These are phyloP conservation scores for Heliconius nattereri DNA, from an alignment of 1,140 invertebrate genomes.

Conservation along the genomic window DNA sequence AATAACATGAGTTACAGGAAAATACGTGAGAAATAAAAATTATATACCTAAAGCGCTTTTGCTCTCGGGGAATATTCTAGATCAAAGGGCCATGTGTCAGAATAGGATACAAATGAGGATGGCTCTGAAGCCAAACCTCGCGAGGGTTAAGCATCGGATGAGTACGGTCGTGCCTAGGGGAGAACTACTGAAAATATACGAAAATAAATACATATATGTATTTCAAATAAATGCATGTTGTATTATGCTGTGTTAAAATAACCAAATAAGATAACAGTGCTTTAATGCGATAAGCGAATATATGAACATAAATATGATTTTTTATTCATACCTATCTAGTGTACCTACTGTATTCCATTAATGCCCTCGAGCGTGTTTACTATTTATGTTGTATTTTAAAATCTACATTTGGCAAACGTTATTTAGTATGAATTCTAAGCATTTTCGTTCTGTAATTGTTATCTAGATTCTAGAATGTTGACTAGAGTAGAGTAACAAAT, in stretches of 20 bases:
- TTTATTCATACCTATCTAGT: not conserved
- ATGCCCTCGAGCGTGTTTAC: not conserved
- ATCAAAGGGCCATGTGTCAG: conserved; percentile 40
- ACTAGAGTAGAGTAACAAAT: too few species aligned
- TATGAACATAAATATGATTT: not conserved
- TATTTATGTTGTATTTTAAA: not conserved
- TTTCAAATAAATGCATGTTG: conserved; percentile 24
- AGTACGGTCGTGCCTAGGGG: conserved; percentile 39
- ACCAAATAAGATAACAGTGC: conserved; percentile 3
- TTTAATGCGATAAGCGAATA: not conserved
- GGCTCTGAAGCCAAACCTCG: conserved; percentile 36
- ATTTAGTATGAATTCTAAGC: not conserved
- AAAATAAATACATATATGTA: conserved; percentile 11
- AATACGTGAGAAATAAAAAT: conserved; percentile 11
- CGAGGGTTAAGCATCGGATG: conserved; percentile 39
- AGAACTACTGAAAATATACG: conserved; percentile 32
- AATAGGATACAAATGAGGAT: conserved; percentile 46
- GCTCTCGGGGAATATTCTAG: conserved; percentile 35
- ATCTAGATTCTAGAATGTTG: too few species aligned
- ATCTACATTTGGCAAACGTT: not conserved
- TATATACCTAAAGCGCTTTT: conserved; percentile 23
- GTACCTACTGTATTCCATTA: not conserved
- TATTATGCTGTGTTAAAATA: not conserved
- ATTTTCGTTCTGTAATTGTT: not conserved
- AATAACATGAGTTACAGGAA: too few species aligned